Base-by-base conservation (phyloP, 2,888 invertebrate species). In the Pycnomerus fuliginosus region DNA sequence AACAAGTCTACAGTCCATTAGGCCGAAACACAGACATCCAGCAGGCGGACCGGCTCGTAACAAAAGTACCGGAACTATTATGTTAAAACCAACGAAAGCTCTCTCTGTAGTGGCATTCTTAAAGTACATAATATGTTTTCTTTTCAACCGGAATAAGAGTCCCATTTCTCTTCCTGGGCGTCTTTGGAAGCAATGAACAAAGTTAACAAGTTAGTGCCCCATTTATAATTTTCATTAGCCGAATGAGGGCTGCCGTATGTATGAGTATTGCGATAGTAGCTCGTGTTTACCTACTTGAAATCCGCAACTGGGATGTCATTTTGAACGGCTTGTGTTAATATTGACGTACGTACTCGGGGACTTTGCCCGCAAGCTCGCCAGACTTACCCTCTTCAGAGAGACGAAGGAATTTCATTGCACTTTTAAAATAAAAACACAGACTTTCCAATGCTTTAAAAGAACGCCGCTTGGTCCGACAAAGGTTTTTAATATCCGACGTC, bases 281-380 rank as follows among this genome's bases (percentile, higher is more conserved):
- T 35, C 42, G 32, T 47, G 38, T 48, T 48, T 48, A 35, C 39
- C 16, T 22, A 43, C 48, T 34, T 27, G 39, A 48, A 48, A 48
- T 35, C 47, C 45, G 50, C 55, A 62, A 60, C 61, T 61, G 57
- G n/a, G 55, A 62, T 60, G 64, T 62, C 64, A 62, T 67, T 64
- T 64, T 59, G 61, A 56, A 55, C 56, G 50, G 61, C 62, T 63
- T 64, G 60, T 64, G 65, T 62, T 63, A 68, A 68, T 68, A 68
- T 67, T 67, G 68, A 68, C 65, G 61, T 53, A 63, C 52, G 60
- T 64, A 59, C 61, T 66, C 59, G 49, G 47, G 49, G 55, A 55
- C 53, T 53, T 58, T 57, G 52, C 56, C 60, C 56, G 52, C 47
- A 49, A 56, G 60, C 62, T 52, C 47, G 38, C 48, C 27, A 44